These are phyloP conservation scores for Liasis olivaceus DNA, from an alignment of 2,797 vertebrate species.

Conservation along the genomic window DNA sequence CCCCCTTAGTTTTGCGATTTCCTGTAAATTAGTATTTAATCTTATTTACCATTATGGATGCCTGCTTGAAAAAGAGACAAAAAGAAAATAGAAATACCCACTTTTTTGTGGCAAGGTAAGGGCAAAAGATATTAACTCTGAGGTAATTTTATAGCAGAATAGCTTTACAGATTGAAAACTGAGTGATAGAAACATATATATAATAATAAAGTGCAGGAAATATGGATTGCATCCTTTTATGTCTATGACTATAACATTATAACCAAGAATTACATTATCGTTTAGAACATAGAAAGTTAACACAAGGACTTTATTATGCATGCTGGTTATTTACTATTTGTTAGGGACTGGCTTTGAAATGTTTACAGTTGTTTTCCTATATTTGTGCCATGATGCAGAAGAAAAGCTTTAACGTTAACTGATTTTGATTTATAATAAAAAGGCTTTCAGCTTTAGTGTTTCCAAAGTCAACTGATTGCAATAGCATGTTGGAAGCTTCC, in stretches of 20 bases:
- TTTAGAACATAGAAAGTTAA: neutral
- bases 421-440: neutral
- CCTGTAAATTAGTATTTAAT: neutral
- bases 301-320: neutral
- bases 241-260: neutral
- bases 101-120: slow-evolving; percentile 6
- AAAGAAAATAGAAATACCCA: neutral
- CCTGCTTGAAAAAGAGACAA: neutral
- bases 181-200: neutral
- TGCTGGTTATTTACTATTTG: neutral
- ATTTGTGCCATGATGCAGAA: neutral
- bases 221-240: slow-evolving; percentile 7
- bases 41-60: neutral
- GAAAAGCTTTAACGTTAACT: neutral
- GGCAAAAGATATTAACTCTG: neutral
- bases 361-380: neutral
- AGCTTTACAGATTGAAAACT: too few species aligned
- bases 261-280: neutral
- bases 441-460: neutral
- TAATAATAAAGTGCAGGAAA: rapidly evolving
- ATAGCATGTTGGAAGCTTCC: neutral
- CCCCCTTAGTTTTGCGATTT: neutral
- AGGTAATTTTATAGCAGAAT: neutral
- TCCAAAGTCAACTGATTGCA: neutral
- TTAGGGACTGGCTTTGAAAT: neutral